Conservation (phyloP, 2,113 vertebrate species). For the zebrafish (Danio rerio) region DNA sequence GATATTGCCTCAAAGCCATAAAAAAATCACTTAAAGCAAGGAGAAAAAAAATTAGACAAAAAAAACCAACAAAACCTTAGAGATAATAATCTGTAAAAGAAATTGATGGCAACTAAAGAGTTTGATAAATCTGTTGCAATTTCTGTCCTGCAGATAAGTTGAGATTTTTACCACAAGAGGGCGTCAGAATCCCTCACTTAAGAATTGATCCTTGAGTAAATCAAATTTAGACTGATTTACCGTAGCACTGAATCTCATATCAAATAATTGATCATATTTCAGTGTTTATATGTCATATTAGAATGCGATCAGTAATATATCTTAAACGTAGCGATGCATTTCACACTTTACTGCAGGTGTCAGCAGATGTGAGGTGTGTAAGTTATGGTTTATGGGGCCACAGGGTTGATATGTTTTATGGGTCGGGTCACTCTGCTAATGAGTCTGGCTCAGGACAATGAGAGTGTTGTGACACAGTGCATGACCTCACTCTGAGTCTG, state of each 20-base stretch:
- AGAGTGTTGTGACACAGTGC: conserved; percentile 42
- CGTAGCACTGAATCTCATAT: neutral
- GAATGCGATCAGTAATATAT: neutral
- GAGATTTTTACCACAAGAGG: conserved; percentile 62
- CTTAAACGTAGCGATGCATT: neutral
- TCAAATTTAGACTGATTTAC: neutral
- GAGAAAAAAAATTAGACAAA: too few species aligned
- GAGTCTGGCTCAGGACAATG: conserved; percentile 45
- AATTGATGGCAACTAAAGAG: neutral
- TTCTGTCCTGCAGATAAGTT: neutral
- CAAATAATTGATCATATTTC: neutral
- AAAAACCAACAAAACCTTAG: too few species aligned
- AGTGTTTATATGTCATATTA: conserved; percentile 2
- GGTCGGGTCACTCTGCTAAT: conserved; percentile 33
- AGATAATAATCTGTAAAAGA: too few species aligned
- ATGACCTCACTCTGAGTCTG: conserved; percentile 11
- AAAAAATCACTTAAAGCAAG: too few species aligned
- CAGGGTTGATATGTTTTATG: conserved; percentile 41
- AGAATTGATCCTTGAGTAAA: neutral
- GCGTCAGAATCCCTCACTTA: conserved; percentile 30
- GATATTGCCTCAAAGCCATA: too few species aligned
- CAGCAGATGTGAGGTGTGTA: conserved; percentile 5
- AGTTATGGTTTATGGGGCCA: conserved; percentile 2
- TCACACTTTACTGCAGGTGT: conserved; percentile 24
- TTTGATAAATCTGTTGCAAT: neutral